Percentiles rank a stretch among this genome's conserved stretches.
Evolutionary conservation across 2,797 vertebrate species (phyloP).

Genomic region (Podarcis siculus): DNA sequence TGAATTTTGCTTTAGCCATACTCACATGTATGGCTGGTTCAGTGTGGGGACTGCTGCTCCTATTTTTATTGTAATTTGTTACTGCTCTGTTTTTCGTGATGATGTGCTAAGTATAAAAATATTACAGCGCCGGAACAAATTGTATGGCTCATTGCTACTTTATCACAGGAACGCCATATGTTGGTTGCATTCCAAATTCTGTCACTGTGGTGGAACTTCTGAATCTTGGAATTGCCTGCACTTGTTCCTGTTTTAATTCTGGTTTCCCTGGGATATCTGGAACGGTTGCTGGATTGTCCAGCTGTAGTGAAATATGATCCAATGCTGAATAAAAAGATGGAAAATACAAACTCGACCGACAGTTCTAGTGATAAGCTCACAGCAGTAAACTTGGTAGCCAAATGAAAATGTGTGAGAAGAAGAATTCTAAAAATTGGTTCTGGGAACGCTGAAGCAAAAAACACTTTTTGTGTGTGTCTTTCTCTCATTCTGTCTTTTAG

Average conservation of each 20-base stretch:
- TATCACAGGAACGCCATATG: neutral
- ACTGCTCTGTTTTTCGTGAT: neutral
- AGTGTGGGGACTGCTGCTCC: no score
- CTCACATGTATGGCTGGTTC: neutral
- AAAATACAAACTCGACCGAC: neutral
- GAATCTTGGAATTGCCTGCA: neutral
- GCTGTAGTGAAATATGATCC: neutral
- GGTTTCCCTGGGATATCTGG: neutral
- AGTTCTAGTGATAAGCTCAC: neutral
- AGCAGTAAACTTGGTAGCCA: neutral
- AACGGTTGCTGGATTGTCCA: neutral
- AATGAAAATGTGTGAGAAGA: neutral
- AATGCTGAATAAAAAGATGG: neutral
- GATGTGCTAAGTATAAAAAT: neutral
- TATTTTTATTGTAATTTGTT: neutral
- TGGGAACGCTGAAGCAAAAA: neutral
- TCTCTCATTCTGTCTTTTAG: neutral
- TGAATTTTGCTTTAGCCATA: neutral
- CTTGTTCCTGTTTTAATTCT: neutral
- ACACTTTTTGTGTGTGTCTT: neutral
- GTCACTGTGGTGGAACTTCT: neutral
- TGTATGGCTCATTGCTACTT: neutral
- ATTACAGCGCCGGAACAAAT: neutral
- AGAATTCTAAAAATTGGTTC: neutral
- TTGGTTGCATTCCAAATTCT: neutral